These are phyloP conservation scores for Cylloceria caligata DNA, from an alignment of 2,888 invertebrate genomes.

Conservation along the genomic window DNA sequence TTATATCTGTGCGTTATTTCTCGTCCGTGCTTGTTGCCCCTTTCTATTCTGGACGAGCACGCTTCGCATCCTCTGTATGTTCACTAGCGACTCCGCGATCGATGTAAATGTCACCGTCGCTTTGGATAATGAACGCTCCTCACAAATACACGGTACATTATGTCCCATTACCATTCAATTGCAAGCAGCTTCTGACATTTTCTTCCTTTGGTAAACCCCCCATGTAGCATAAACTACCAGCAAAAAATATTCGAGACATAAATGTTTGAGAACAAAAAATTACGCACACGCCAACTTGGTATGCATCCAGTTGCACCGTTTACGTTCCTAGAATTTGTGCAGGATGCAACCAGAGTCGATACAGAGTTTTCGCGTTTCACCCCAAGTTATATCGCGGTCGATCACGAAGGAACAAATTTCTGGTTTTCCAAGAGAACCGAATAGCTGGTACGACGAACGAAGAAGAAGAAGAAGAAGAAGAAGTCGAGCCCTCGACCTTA, in stretches of 20 bases:
- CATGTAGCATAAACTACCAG: neutral
- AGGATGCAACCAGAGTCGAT: neutral
- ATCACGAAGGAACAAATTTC: conserved; percentile 74
- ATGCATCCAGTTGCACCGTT: neutral
- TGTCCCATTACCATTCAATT: conserved; percentile 6
- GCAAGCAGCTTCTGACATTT: conserved; percentile 11
- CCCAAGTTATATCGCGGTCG: conserved; percentile 70
- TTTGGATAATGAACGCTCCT: conserved; percentile 40
- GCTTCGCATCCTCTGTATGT: conserved; percentile 16
- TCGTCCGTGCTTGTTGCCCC: conserved; percentile 30
- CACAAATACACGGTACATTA: conserved; percentile 25
- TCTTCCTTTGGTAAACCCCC: neutral
- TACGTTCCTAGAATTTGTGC: neutral
- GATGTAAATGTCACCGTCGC: conserved; percentile 29
- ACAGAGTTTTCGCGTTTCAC: conserved; percentile 2
- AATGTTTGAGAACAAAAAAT: conserved; percentile 13
- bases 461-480: conserved; percentile 44
- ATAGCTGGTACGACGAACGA: conserved; percentile 41
- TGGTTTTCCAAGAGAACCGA: conserved; percentile 69
- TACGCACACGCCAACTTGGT: neutral
- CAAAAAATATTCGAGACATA: conserved; percentile 9
- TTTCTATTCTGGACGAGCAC: conserved; percentile 16
- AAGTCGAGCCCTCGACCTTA: conserved; percentile 71
- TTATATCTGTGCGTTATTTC: conserved; percentile 63
- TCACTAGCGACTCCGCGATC: conserved; percentile 22